Evolutionary conservation across 2,888 invertebrate genomes (phyloP).

Genomic region (Eustalomyia histrio): DNA sequence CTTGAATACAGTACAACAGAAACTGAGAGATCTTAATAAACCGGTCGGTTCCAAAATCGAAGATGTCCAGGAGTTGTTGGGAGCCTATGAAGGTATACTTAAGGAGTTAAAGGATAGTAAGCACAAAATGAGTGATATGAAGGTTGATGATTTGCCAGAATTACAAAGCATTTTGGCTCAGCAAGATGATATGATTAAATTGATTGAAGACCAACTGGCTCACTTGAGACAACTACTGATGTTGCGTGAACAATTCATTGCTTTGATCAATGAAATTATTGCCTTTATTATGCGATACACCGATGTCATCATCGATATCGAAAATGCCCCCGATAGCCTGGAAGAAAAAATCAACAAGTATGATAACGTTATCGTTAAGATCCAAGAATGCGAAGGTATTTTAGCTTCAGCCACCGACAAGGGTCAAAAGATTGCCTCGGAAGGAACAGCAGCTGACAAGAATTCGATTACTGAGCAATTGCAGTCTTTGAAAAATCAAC

Average conservation of each 20-base stretch:
- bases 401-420: conserved; percentile 93
- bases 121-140: conserved; percentile 87
- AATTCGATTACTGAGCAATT: conserved; percentile 93
- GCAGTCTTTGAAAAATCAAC: conserved; percentile 91
- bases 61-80: conserved; percentile 91
- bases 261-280: conserved; percentile 91
- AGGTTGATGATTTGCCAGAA: conserved; percentile 88
- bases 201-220: conserved; percentile 92
- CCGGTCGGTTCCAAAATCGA: conserved; percentile 93
- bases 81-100: conserved; percentile 88
- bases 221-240: conserved; percentile 88
- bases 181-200: conserved; percentile 91
- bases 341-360: conserved; percentile 93
- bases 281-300: conserved; percentile 93
- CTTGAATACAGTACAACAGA: conserved; percentile 89
- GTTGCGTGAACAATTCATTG: conserved; percentile 92
- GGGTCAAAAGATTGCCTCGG: conserved; percentile 94
- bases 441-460: conserved; percentile 92
- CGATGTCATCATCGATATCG: conserved; percentile 90
- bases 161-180: conserved; percentile 88
- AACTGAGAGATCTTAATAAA: conserved; percentile 89
- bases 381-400: conserved; percentile 94
- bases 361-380: conserved; percentile 90
- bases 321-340: conserved; percentile 88
- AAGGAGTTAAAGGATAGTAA: conserved; percentile 89